Percentiles rank a stretch among this genome's conserved stretches.
phyloP scores from a whole-genome alignment of 2,888 invertebrate species.

The Anticlea derivata region DNA sequence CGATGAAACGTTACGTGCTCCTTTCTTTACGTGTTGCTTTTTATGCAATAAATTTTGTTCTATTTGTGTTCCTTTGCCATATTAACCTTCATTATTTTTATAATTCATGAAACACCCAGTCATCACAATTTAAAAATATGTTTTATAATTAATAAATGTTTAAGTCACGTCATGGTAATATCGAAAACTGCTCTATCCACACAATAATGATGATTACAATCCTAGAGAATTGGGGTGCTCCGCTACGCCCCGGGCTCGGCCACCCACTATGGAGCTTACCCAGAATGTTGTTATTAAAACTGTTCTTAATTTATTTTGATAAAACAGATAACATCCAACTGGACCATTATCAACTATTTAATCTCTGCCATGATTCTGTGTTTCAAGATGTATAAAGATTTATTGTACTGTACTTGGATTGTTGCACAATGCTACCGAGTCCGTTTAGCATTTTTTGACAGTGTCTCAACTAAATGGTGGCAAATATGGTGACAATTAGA shows the following conservation, averaged over 20 bases:
- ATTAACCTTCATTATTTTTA: too few species aligned
- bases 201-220: constrained; percentile 60
- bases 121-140: too few species aligned
- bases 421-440: constrained; percentile 21
- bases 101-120: too few species aligned
- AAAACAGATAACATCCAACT: constrained; percentile 54
- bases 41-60: background rate
- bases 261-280: constrained; percentile 61
- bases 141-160: constrained; percentile 26
- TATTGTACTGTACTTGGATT: constrained; percentile 29
- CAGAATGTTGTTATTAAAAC: constrained; percentile 66
- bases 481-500: background rate
- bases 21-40: background rate
- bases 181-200: constrained; percentile 50
- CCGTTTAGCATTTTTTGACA: background rate
- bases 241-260: constrained; percentile 54
- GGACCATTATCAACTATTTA: too few species aligned
- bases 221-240: constrained; percentile 48
- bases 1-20: constrained; percentile 34
- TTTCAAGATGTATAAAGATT: constrained; percentile 48
- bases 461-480: background rate
- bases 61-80: too few species aligned
- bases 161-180: constrained; percentile 44
- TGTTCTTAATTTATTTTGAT: constrained; percentile 63
- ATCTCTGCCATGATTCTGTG: constrained; percentile 44